Conservation (phyloP, 1,140 invertebrate genomes). For the Zaprionus inermis region DNA sequence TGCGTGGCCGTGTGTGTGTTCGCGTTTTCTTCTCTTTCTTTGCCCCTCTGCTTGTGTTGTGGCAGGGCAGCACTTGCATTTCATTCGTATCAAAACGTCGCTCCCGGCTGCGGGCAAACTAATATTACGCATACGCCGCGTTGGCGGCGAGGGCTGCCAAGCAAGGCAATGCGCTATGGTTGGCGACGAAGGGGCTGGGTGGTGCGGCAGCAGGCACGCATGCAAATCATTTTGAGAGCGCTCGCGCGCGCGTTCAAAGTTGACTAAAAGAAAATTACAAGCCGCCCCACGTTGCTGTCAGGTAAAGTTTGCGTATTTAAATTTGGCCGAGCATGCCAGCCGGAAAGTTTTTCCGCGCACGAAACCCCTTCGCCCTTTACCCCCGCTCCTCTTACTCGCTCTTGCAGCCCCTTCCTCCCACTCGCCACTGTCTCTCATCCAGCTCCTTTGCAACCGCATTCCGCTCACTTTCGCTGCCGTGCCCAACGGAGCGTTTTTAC, state of each 20-base stretch:
- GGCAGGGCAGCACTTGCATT: conserved; percentile 34
- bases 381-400: background rate
- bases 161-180: background rate
- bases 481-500: conserved; percentile 67
- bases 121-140: conserved; percentile 73
- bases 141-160: conserved; percentile 21
- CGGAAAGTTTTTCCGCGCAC: conserved; percentile 27
- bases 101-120: conserved; percentile 43
- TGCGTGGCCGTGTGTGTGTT: background rate
- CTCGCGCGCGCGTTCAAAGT: conserved; percentile 56
- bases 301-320: conserved; percentile 47
- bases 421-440: conserved; percentile 11
- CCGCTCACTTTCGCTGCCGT: conserved; percentile 40
- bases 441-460: conserved; percentile 23
- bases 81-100: conserved; percentile 35
- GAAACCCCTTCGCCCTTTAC: too few relatives aligned
- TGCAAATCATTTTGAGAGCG: conserved; percentile 69
- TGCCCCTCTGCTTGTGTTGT: conserved; percentile 14
- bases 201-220: conserved; percentile 16
- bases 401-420: background rate
- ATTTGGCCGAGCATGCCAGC: conserved; percentile 36
- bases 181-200: too few relatives aligned
- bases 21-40: conserved; percentile 20
- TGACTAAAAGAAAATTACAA: conserved; percentile 77
- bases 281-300: conserved; percentile 20